Base-by-base conservation (phyloP, 2,888 invertebrate species). In the Buathra laborator region DNA sequence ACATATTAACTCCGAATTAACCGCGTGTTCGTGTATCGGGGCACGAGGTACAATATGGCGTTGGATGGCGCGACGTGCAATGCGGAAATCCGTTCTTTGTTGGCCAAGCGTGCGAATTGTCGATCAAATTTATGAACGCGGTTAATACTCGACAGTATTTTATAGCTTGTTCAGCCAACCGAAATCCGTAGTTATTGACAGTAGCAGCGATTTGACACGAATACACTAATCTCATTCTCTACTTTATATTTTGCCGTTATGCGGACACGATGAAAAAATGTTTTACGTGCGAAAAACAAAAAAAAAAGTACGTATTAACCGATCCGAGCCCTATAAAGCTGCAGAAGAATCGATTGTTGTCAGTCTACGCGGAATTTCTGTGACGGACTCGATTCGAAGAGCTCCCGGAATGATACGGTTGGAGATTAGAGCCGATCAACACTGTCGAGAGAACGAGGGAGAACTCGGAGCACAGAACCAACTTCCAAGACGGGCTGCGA, bases 401-500 rank as follows among this genome's bases (percentile, higher is more conserved):
- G 62, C 29, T 29, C 37, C 37, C 37, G 37, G 62, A 32, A 29
- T n/a, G 62, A 62, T 14, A 14, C 62, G 29, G 14, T 14, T 29
- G 62, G 29, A 62, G 32, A 62, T 62, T 32, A 19, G 14, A 62
- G 62, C n/a, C 32, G 62, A 62, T 62, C 29, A 32, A 82, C 81
- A 85, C 43, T 32, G 64, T 66, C 16, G 70, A 77, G 81, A 83
- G 79, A 67, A 74, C 74, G 76, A 86, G 85, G 82, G 86, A 87
- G 74, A 83, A 79, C 76, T 86, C 87, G 86, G 87, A 88, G 86
- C 88, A 89, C 92, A 89, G 92, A 89, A 92, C 93, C 91, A 92
- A 92, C 90, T 90, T 85, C 89, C 89, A 89, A 87, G 92, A 86
- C 90, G 91, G 89, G 89, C 92, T 89, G 92, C 93, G 92, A 90